Percentiles rank a stretch among this genome's conserved stretches.
Evolutionary conservation across 2,113 vertebrate genomes (phyloP).

Genomic region (Sylvia atricapilla): DNA sequence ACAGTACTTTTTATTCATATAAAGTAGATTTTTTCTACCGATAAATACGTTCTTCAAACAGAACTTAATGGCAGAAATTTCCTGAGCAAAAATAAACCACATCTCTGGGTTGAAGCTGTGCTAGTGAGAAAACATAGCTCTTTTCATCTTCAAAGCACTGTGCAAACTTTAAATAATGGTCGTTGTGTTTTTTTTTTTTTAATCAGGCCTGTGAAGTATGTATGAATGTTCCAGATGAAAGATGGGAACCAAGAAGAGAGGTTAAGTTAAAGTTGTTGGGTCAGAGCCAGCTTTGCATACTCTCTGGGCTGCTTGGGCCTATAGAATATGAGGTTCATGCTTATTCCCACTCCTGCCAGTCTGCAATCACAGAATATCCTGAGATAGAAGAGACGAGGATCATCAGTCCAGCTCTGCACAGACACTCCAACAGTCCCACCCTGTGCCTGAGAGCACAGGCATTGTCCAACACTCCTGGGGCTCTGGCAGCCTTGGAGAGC

Average conservation of each 20-base stretch:
- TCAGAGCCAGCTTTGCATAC: neutral
- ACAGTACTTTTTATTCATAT: conserved; percentile 9
- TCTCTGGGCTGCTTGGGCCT: neutral
- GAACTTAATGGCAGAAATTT: conserved; percentile 30
- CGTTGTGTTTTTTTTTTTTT: neutral
- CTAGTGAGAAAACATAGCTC: conserved; percentile 13
- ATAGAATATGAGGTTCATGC: neutral
- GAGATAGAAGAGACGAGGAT: neutral
- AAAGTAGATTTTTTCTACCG: conserved; percentile 16
- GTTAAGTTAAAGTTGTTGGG: neutral
- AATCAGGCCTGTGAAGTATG: neutral
- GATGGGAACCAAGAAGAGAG: conserved; percentile 20
- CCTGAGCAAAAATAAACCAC: conserved; percentile 43
- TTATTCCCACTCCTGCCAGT: neutral
- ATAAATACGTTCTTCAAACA: conserved; percentile 43
- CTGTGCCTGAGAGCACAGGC: neutral
- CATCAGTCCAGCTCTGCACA: neutral
- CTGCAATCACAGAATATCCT: neutral
- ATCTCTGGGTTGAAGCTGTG: conserved; percentile 3
- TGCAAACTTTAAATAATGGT: conserved; percentile 44
- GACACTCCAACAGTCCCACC: neutral
- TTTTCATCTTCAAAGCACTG: conserved; percentile 64
- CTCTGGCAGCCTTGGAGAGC: neutral
- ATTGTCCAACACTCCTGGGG: neutral
- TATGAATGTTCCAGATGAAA: conserved; percentile 42